Conservation (phyloP, 1,140 invertebrate species). For the Calephelis virginiensis region DNA sequence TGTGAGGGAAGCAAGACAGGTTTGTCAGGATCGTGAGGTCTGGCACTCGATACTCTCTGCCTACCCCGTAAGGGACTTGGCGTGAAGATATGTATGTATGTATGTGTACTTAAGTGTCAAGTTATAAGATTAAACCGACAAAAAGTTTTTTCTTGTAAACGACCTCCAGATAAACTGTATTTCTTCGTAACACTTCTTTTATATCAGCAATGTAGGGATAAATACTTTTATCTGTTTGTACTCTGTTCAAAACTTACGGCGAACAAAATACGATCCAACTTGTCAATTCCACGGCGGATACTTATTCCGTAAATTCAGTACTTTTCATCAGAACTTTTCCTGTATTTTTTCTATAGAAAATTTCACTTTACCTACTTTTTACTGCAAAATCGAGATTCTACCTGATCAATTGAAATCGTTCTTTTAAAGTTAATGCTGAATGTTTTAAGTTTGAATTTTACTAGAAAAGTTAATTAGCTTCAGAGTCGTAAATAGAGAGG, state of each 20-base stretch:
- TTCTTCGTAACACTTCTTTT: not conserved
- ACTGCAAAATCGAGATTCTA: not conserved
- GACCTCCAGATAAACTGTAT: not conserved
- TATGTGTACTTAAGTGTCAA: too few species aligned
- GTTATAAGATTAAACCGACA: too few species aligned
- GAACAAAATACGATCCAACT: not conserved
- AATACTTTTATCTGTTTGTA: slow-evolving; percentile 16
- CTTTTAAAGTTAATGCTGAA: not conserved
- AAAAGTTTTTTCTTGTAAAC: not conserved
- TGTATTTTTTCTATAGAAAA: not conserved
- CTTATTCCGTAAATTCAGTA: not conserved
- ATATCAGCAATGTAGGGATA: not conserved
- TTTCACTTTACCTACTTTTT: not conserved
- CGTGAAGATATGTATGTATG: too few species aligned
- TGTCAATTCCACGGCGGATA: slow-evolving; percentile 3
- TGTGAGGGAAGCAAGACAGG: too few species aligned
- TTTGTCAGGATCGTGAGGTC: too few species aligned
- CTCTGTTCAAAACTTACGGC: slow-evolving; percentile 7
- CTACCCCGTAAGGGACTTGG: too few species aligned
- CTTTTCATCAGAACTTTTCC: not conserved
- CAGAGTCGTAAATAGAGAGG: not conserved
- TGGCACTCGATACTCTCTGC: too few species aligned
- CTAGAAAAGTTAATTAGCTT: slow-evolving; percentile 6
- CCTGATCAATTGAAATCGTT: slow-evolving; percentile 7
- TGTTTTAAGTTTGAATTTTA: not conserved